Base-by-base conservation (phyloP, 2,888 invertebrate genomes). In the Nyleta sp. region DNA sequence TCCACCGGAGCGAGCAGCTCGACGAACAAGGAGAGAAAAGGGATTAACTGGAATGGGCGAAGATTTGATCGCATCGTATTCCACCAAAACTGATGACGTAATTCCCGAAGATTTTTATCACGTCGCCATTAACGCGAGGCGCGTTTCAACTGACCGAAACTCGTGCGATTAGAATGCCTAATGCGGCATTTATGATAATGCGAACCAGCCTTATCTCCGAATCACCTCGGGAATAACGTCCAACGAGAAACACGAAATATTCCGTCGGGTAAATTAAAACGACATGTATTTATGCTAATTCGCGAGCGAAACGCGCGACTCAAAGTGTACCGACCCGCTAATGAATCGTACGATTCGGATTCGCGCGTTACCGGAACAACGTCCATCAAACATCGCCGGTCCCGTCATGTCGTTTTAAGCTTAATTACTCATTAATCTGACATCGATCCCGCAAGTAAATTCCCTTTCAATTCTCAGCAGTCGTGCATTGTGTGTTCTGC, bases 31-130 rank as follows among this genome's bases (percentile, higher is more conserved):
- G 28, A 73, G 44, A 52, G 59, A 74, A 59, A 35, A 28, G 74
- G 15, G 71, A 68, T 77, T 80, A 74, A 75, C 76, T 72, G 67
- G 67, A 75, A 78, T 72, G 67, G 67, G 78, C 74, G 59, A 44
- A 46, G 62, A 55, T 59, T 53, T 31, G 40, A 71, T 53, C 60
- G 1, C 38, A 53, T 67, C 40, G 13, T 33, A 60, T 46, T 35
- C 31, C 35, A 60, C 18, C 42, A 38, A 42, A 65, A 55, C 75
- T 44, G 31, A 65, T 53, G 70, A 77, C 60, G 60, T 65, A 52
- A 71, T 50, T 35, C n/a, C 28, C 31, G 13, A 44, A 24, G 57
- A 60, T 68, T 75, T 33, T 53, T 46, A 72, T 48, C 64, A 13
- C 18, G 8, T 4, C 38, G 20, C 57, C 13, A 40, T 68, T 70